A percentile compares a stretch with the other conserved stretches of the same genome.
These are phyloP conservation scores for Archocentrus centrarchus DNA, from an alignment of 2,113 vertebrate species.

Conservation along the genomic window DNA sequence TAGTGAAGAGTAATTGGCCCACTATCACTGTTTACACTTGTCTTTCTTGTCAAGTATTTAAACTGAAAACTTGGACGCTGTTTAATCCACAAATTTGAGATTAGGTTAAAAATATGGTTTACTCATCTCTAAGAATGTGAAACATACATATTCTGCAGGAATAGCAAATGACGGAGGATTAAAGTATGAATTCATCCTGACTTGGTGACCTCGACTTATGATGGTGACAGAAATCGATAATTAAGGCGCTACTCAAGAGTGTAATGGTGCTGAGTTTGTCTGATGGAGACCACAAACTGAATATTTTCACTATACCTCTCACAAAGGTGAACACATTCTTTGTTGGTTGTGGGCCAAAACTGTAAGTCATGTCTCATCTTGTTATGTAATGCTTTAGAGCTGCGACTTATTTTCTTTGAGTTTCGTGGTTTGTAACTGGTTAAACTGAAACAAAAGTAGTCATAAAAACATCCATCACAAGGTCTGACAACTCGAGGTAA, in stretches of 20 bases:
- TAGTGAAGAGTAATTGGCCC: neutral
- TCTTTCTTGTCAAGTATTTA: neutral
- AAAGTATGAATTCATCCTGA: neutral
- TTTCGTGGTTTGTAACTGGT: neutral
- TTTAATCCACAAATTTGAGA: neutral
- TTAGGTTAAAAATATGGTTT: neutral
- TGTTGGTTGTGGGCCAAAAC: neutral
- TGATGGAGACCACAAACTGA: neutral
- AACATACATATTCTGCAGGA: neutral
- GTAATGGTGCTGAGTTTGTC: neutral
- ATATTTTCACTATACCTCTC: constrained; percentile 12
- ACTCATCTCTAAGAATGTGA: neutral
- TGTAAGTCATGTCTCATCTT: neutral
- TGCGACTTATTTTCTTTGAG: neutral
- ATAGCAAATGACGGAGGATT: neutral
- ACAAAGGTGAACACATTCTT: neutral
- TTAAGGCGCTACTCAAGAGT: neutral
- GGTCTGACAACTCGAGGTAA: neutral
- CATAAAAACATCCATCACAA: neutral
- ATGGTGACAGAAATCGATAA: neutral
- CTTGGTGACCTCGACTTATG: neutral
- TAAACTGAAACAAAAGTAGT: neutral
- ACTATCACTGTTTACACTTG: neutral
- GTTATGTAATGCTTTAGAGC: neutral
- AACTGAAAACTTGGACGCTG: neutral